Evolutionary conservation across 2,797 vertebrate genomes (phyloP), one percentile per base, ranked within the genome.

Genomic region (Octomys mimax): DNA sequence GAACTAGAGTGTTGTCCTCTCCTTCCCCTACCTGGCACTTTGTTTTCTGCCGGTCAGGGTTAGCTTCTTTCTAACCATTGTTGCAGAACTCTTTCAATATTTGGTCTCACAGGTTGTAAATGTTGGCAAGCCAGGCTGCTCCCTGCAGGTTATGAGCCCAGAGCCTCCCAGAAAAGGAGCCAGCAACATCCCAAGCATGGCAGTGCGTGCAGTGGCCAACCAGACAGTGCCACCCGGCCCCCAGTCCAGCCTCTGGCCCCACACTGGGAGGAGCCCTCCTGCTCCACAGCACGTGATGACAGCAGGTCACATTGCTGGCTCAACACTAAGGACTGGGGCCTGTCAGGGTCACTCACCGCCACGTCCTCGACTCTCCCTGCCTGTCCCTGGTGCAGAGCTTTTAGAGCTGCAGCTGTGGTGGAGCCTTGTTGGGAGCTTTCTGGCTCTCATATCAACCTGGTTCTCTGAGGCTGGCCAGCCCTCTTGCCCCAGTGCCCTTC

Each of bases 51-150:
- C 89, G 88, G 90, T 95, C 83, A 75, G 92, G 49, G 78, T 89
- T 87, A 95, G 92, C 92, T 96, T 96, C 96, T 95, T 92, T 87
- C 95, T 93, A 92, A 97, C 90, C 92, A 46, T 96, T 95, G 93
- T 95, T 96, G 96, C 66, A 0, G 95, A 98, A 97, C 95, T 96
- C 95, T 89, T 94, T 88, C 94, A 95, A 97, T 96, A 95, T 92
- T 98, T 96, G 92, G 80, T 96, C 96, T 95, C 81, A 54, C 92
- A 85, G 96, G 96, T 97, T 95, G 94, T 97, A 59, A 95, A 91
- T 93, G 22, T 93, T 97, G 94, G 96, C 95, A 93, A 91, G 71
- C 94, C 61, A 78, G 79, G 31, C 92, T 94, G 82, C 96, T 96
- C 91, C 89, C 89, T 95, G 91, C 88, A 96, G 91, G 85, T 94